Base-by-base conservation (phyloP, 2,888 invertebrate species). In the Nineta flava region DNA sequence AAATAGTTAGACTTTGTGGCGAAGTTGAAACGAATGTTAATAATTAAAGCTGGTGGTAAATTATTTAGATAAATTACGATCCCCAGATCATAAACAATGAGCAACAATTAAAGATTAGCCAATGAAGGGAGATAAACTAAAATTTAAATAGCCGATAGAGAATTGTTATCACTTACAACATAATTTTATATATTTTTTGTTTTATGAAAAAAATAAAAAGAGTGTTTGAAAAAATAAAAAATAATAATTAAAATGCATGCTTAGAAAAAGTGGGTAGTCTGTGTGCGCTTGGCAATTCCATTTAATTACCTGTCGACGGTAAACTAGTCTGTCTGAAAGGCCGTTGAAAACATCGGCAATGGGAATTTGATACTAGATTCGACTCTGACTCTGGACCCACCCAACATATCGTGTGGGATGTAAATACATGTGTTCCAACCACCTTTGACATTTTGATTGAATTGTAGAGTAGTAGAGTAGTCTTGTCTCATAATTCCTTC, bases 271-370 rank as follows among this genome's bases (percentile, higher is more conserved):
- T 17, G 48, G 41, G 41, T 35, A 35, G 41, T 48, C 48, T 48
- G 48, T 48, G 48, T 48, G 48, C 48, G 34, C 48, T 48, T 34
- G 40, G 17, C 48, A 48, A 41, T 19, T 41, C 48, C 40, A 31
- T 48, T 41, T 26, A 47, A 47, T 48, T 48, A 48, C 48, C 48
- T 48, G 48, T 48, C 46, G 48, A 19, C 21, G 35, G 48, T 41
- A 41, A 32, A 48, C 48, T 41, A 40, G 41, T 48, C 44, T 35
- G 32, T 46, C 32, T 35, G 31, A 48, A 31, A 26, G 48, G 48
- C 48, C 48, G 48, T 34, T 48, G 48, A 21, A 17, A 41, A 44
- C 41, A 48, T 31, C 48, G 48, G 31, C 48, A 21, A 35, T 26
- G 46, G 38, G 38, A 46, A 46, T 46, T 15, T n/a, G 13, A 19